A percentile compares a stretch with the other conserved stretches of the same genome.
These are phyloP conservation scores for Acanthosepion lycidas DNA, from an alignment of 2,888 invertebrate species.

Conservation along the genomic window DNA sequence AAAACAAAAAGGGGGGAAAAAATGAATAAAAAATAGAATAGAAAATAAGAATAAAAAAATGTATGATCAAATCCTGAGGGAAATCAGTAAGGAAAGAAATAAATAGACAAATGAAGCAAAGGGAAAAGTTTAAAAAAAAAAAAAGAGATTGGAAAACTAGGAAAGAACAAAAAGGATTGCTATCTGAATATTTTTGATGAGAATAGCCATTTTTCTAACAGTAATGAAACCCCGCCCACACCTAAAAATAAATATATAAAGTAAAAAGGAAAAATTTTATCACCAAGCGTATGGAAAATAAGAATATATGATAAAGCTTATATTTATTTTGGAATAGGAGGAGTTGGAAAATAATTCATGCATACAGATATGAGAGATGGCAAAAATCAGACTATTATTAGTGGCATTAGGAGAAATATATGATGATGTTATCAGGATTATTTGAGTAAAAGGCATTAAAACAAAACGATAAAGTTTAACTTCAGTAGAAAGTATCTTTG, in stretches of 20 bases:
- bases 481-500: not conserved
- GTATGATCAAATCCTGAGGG: constrained; percentile 33
- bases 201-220: not conserved
- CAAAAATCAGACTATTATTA: not conserved
- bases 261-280: not conserved
- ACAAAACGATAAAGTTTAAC: not conserved
- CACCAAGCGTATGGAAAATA: constrained; percentile 33
- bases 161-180: not conserved
- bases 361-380: not conserved
- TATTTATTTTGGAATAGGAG: not conserved
- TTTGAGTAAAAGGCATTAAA: not conserved
- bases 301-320: constrained; percentile 3
- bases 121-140: not conserved
- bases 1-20: not conserved
- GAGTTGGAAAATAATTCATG: not conserved
- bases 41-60: not conserved
- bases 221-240: not conserved
- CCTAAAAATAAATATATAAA: not conserved
- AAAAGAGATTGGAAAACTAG: not conserved
- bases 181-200: constrained; percentile 33
- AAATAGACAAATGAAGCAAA: constrained; percentile 8
- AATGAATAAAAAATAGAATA: not conserved
- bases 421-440: not conserved
- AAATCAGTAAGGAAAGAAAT: constrained; percentile 33
- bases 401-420: constrained; percentile 6